Evolutionary conservation across 30 jellyfish, hydroid and myxozoan species (phyloP), one percentile per base, ranked within the genome.

Genomic region (Turritopsis rubra): DNA sequence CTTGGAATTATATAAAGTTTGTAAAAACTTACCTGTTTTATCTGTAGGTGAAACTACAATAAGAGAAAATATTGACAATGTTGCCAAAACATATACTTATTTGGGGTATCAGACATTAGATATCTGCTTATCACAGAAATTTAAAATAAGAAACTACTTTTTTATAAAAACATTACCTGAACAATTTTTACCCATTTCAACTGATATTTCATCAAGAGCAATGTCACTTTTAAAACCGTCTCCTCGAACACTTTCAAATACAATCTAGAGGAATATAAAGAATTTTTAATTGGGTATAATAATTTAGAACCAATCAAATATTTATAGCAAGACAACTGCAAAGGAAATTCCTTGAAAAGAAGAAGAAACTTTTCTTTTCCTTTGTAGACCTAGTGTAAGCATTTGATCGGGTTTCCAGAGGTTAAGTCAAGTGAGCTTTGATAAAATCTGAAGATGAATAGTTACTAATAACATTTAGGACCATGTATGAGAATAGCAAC

Each of bases 131-230:
- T 3, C 5, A 41, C 13, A 13, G 13, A 41, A 13, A 13, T 41
- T 3, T 41, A 41, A 41, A 41, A 41, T 41, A 41, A 3, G 5
- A 41, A 41, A 41, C n/a, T n/a, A n/a, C n/a, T n/a, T n/a, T 41
- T 41, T 41, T 5, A 3, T 3, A 41, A 41, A 13, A 3, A 41
- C 5, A 3, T 41, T 41, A 41, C 60, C 60, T 41, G 60, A 41
- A 0, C 77, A 68, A 68, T 68, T 27, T 68, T 27, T 68, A 8
- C 77, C 77, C 28, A 68, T n/a, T 0, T 16, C 9, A 19, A 68
- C 19, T 0, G 77, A 68, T 23, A 68, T 68, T 23, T 68, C 77
- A 68, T 68, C 77, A 23, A 68, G 30, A n/a, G 77, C 77, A 68
- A 68, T 68, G 77, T 68, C 77, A 68, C 77, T 68, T 1, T 19